These are phyloP conservation scores for Pollenia labialis DNA, from an alignment of 2,888 invertebrate genomes.

Conservation along the genomic window DNA sequence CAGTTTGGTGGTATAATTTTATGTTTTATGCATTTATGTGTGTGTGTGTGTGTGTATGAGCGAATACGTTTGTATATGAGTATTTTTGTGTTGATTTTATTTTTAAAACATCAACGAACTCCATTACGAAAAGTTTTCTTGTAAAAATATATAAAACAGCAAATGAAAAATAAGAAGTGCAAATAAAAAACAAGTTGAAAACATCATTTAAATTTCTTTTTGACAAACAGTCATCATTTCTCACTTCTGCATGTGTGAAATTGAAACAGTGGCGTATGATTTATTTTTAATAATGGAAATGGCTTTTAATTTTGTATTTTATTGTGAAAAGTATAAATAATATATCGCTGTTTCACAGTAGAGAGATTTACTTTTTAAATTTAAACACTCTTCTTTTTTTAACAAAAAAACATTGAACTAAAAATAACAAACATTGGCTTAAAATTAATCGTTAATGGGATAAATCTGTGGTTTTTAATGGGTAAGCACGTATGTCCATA, in stretches of 20 bases:
- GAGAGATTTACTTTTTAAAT: too few species aligned
- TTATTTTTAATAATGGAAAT: too few species aligned
- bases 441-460: too few species aligned
- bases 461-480: too few species aligned
- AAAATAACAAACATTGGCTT: too few species aligned
- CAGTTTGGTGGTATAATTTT: slow-evolving; percentile 58
- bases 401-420: too few species aligned
- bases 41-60: neutral
- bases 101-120: slow-evolving; percentile 57
- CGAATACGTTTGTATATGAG: neutral
- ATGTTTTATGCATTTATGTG: slow-evolving; percentile 4
- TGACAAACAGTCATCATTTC: slow-evolving; percentile 68
- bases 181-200: slow-evolving; percentile 52
- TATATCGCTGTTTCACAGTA: too few species aligned
- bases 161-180: slow-evolving; percentile 20
- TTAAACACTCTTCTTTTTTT: too few species aligned
- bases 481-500: too few species aligned
- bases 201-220: slow-evolving; percentile 65
- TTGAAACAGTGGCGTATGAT: slow-evolving; percentile 21
- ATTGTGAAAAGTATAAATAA: too few species aligned
- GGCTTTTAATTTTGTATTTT: neutral
- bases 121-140: slow-evolving; percentile 65
- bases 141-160: slow-evolving; percentile 51
- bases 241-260: slow-evolving; percentile 52
- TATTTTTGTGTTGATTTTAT: slow-evolving; percentile 3